Evolutionary conservation across 2,113 vertebrate species (phyloP).

Genomic region (Thalassoma bifasciatum): DNA sequence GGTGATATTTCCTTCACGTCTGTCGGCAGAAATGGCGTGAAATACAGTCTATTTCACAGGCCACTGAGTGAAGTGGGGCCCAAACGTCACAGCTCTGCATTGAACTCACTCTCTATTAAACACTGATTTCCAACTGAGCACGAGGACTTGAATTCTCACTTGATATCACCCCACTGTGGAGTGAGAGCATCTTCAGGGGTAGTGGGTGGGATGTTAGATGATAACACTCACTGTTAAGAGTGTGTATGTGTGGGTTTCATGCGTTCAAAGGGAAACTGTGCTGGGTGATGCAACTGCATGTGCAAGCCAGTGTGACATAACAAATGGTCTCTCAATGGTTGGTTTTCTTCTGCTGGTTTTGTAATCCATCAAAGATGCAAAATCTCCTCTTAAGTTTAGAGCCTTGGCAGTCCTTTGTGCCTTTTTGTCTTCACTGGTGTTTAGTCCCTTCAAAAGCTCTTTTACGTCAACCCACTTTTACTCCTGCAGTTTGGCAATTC

Average conservation of each 20-base stretch:
- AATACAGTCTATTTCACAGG: conserved; percentile 73
- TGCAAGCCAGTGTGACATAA: background rate
- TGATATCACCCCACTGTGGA: conserved; percentile 21
- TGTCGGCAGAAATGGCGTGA: conserved; percentile 53
- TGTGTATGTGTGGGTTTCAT: background rate
- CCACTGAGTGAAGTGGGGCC: conserved; percentile 49
- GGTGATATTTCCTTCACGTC: conserved; percentile 50
- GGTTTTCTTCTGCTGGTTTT: background rate
- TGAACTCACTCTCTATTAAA: conserved; percentile 68
- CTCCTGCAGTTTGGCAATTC: background rate
- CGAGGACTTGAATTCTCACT: conserved; percentile 26
- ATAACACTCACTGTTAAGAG: conserved; percentile 3
- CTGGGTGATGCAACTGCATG: background rate
- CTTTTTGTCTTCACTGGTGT: background rate
- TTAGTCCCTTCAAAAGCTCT: background rate
- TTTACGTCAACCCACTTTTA: background rate
- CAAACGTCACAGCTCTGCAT: conserved; percentile 22
- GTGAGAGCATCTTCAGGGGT: conserved; percentile 9
- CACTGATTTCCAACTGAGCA: too few relatives aligned
- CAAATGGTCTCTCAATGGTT: background rate
- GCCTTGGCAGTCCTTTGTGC: background rate
- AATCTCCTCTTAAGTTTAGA: background rate
- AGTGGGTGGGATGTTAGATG: background rate
- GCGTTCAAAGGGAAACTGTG: conserved; percentile 19
- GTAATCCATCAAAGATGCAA: too few relatives aligned